Evolutionary conservation across 2,888 invertebrate species (phyloP), one percentile per base, ranked within the genome.

Genomic region (Nephrotoma appendiculata): DNA sequence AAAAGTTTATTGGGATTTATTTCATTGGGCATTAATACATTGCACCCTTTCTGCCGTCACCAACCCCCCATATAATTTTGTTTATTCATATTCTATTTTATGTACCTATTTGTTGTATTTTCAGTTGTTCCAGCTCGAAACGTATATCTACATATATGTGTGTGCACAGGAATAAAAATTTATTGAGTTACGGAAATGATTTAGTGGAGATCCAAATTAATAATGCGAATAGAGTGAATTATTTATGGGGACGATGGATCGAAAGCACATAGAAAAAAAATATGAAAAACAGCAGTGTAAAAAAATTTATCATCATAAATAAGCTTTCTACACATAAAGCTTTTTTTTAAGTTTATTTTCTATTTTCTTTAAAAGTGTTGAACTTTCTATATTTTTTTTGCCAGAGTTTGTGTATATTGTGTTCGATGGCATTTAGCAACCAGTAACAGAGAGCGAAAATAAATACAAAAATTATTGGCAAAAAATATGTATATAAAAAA

Each of bases 101-200:
- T 7, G 84, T 15, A 48, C n/a, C 11, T 12, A n/a, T 84, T 42
- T 84, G 41, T 41, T 41, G 12, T 42, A 84, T 84, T 84, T 84
- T 48, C 48, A 48, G 48, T 12, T 48, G 11, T 48, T 84, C 15
- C n/a, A 42, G n/a, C 43, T 84, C 42, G 43, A n/a, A n/a, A 41
- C 83, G 41, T 41, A 84, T 31, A 1, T n/a, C 41, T 3, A 83
- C 9, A 12, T 84, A 41, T 31, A 12, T 83, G 9, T 48, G 11
- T 48, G 42, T 6, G 31, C 31, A 31, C 31, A 31, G 83, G n/a
- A 83, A 83, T 9, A 41, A 41, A 42, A n/a, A 42, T 84, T 84
- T 84, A 84, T 84, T 42, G 84, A 84, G 84, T 84, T 84, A 84
- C 84, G 84, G 84, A 84, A 84, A 84, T 84, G 84, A 84, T 84